A percentile compares a stretch with the other conserved stretches of the same genome.
phyloP scores from a whole-genome alignment of 2,797 vertebrate species.

The Smutsia temminckii region DNA sequence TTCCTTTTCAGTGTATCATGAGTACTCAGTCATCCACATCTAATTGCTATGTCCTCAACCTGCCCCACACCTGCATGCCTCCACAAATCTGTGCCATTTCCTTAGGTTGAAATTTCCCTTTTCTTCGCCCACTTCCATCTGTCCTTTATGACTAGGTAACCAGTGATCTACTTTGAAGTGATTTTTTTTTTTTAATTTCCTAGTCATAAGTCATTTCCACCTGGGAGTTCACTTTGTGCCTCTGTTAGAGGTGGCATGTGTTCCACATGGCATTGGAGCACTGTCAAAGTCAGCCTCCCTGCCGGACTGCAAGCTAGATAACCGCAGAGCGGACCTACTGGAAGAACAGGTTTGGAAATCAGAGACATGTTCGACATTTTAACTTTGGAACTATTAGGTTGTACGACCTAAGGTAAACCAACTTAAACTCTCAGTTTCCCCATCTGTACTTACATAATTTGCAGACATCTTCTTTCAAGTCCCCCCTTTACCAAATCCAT shows the following conservation, averaged over 20 bases:
- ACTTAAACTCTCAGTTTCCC: neutral
- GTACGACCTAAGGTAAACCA: neutral
- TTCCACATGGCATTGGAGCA: neutral
- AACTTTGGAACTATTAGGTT: neutral
- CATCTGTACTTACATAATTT: neutral
- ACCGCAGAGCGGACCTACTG: neutral
- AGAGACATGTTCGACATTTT: neutral
- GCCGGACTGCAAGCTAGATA: neutral
- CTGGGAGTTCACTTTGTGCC: neutral
- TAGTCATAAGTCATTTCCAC: neutral
- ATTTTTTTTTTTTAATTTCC: neutral
- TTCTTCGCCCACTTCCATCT: neutral
- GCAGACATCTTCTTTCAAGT: neutral
- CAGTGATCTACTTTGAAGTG: neutral
- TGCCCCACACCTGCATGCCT: neutral
- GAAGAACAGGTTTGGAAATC: neutral
- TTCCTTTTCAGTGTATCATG: neutral
- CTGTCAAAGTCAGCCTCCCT: neutral
- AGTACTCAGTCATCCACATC: neutral
- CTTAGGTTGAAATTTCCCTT: neutral
- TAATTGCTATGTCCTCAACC: neutral
- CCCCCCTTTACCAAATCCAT: neutral
- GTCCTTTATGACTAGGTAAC: neutral
- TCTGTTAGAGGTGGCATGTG: neutral
- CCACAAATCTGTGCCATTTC: neutral